Evolutionary conservation across 2,113 vertebrate genomes (phyloP), one percentile per base, ranked within the genome.

Genomic region (Shinisaurus crocodilurus): DNA sequence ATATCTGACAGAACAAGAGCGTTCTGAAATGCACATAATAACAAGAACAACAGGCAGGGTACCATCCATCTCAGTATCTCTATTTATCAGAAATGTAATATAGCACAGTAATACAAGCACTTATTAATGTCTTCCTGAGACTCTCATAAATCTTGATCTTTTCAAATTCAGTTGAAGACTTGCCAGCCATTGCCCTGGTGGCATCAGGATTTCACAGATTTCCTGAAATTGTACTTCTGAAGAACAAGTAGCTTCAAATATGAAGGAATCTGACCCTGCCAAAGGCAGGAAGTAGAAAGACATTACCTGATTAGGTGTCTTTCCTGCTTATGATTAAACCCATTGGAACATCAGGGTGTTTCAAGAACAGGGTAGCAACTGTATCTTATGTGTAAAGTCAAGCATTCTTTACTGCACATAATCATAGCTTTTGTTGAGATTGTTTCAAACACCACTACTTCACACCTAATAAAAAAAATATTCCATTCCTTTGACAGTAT

Each of bases 61-160:
- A 60, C 6, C 45, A 32, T 77, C 65, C 87, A 63, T 86, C 54
- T 48, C 77, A 18, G 16, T 70, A 25, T 13, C 1, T 77, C 43
- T n/a, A 15, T 0, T 6, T 74, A 89, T 29, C 25, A 90, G 82
- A 79, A 90, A 90, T 90, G 37, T 27, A 34, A 27, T 0, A 0
- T 0, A 23, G 57, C 72, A 76, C 20, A 13, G 70, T 75, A 86
- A 75, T 75, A 60, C 82, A 88, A 45, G 37, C 67, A 34, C 60
- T 57, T 60, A 37, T 50, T 54, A 5, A 60, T 6, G 2, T 3
- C 23, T 72, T 16, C 67, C 5, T 27, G 50, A 60, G 23, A 32
- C 80, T 45, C n/a, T 72, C 84, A 85, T 85, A 70, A 85, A 60
- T 86, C 85, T 75, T 86, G 48, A 57, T 57, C 34, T 40, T 60